Percentiles rank a stretch among this genome's conserved stretches.
phyloP scores from a whole-genome alignment of 2,888 invertebrate species.

The Leptinotarsa haldemani region DNA sequence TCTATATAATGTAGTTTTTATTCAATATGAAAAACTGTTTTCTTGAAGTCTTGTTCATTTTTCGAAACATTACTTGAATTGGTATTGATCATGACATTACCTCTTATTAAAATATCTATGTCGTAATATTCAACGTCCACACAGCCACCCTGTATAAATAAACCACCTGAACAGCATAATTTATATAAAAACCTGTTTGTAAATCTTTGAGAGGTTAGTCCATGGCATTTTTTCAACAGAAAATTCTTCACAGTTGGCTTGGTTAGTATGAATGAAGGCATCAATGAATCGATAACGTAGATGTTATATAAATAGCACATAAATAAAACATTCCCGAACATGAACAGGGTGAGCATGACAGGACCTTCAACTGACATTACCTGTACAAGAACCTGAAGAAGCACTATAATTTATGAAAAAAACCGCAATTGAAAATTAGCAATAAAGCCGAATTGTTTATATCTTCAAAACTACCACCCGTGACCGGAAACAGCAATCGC shows the following conservation, averaged over 20 bases:
- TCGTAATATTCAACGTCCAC: no score
- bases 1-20: no score
- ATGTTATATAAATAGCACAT: slow-evolving; percentile 13
- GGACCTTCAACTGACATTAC: slow-evolving; percentile 29
- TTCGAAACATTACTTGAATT: no score
- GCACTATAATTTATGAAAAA: neutral
- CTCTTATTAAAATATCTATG: no score
- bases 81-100: no score
- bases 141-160: no score
- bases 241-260: neutral
- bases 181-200: no score
- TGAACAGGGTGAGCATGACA: neutral
- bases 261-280: neutral
- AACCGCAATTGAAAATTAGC: slow-evolving; percentile 17
- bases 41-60: no score
- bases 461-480: slow-evolving; percentile 42
- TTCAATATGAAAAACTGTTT: no score
- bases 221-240: neutral
- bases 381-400: slow-evolving; percentile 30
- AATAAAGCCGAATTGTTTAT: slow-evolving; percentile 34
- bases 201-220: neutral
- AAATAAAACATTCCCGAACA: neutral
- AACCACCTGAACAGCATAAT: no score
- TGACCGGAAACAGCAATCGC: slow-evolving; percentile 79
- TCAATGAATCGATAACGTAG: slow-evolving; percentile 2